Base-by-base conservation (phyloP, 2,888 invertebrate genomes). In the Rhagonycha lutea region DNA sequence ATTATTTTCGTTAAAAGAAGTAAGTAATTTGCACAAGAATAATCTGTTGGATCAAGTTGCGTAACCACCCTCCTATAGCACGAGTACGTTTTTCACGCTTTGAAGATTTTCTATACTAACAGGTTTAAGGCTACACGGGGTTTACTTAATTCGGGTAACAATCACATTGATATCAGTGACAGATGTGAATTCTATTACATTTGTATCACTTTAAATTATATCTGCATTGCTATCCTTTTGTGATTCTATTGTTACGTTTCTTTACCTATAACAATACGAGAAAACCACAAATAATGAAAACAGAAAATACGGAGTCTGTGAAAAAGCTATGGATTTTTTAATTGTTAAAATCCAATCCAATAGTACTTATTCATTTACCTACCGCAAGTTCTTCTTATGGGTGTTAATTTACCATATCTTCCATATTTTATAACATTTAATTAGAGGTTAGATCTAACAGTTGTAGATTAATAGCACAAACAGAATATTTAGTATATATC, bases 21-120 rank as follows among this genome's bases (percentile, higher is more conserved):
- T n/a, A 47, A 47, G 24, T 65, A 65, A 65, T 65, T 65, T 65
- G 26, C 63, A 65, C 63, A 65, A 65, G 32, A 68, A 83, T 84
- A 86, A 86, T 86, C 84, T 82, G 83, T 79, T 80, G 80, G 81
- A 80, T 79, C 80, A 83, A 83, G 83, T 85, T 85, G 86, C 85
- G 84, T 83, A 85, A 85, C 86, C 85, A 84, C 86, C 86, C 75
- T 74, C 80, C 78, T 79, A 68, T 75, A 74, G 79, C 75, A 77
- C 79, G 78, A 78, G 79, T 74, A 74, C 81, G 83, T 83, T 83
- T 84, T 87, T 87, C 84, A 85, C 87, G 87, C 87, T 85, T 83
- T 85, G 83, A 79, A 84, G 86, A 82, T 83, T 86, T 84, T 86
- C 86, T 85, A 87, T 86, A 83, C 85, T 87, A 87, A 87, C 87